These are phyloP conservation scores for Halocaridina rubra DNA, from an alignment of 2,888 invertebrate species.

Conservation along the genomic window DNA sequence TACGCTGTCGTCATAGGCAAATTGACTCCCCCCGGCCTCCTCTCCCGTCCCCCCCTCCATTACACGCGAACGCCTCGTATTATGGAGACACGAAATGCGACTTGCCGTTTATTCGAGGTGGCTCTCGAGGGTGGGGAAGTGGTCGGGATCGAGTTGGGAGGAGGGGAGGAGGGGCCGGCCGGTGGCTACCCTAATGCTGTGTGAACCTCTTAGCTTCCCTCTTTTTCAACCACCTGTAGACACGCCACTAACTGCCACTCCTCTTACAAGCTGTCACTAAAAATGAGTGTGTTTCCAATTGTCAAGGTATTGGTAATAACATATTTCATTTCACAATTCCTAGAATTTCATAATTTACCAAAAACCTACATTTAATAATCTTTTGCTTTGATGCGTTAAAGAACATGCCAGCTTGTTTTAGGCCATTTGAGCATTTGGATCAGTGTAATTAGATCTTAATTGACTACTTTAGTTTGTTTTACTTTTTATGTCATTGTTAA, in stretches of 20 bases:
- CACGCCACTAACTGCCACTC: slow-evolving; percentile 40
- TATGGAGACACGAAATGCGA: not conserved
- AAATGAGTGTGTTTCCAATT: not conserved
- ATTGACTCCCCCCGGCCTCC: not conserved
- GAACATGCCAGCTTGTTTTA: no score
- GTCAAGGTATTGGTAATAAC: no score
- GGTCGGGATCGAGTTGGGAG: not conserved
- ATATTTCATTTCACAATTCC: no score
- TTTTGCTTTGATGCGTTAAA: no score
- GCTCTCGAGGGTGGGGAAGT: not conserved
- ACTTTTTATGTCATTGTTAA: no score
- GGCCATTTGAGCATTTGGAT: no score
- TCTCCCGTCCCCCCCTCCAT: not conserved
- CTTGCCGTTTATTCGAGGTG: not conserved
- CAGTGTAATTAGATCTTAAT: no score
- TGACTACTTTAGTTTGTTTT: no score
- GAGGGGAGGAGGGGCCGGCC: slow-evolving; percentile 36
- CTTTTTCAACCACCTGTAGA: slow-evolving; percentile 39
- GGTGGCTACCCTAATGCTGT: slow-evolving; percentile 45
- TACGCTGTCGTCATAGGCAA: not conserved
- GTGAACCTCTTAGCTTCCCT: slow-evolving; percentile 50
- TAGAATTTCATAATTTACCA: no score
- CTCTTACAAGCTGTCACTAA: not conserved
- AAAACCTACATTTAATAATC: no score
- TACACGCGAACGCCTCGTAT: not conserved